phyloP scores from a whole-genome alignment of 2,797 vertebrate genomes.

The Otolemur crassicaudatus region DNA sequence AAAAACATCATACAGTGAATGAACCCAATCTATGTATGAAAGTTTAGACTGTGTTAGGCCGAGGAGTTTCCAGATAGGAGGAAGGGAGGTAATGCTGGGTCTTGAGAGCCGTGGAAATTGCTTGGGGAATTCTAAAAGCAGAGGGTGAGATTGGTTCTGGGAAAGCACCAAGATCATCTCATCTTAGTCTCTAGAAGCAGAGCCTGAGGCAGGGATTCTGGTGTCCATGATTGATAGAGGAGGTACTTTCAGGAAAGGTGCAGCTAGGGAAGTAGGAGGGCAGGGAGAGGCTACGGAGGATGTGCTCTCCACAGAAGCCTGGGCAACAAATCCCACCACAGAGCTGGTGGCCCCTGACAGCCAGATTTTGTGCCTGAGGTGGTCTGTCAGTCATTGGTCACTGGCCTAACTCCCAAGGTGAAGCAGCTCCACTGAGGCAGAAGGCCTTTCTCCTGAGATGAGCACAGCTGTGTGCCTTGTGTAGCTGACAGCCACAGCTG shows the following conservation, averaged over 20 bases:
- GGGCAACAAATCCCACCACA: background rate
- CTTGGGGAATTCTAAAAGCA: background rate
- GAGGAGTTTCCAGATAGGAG: background rate
- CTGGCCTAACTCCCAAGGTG: background rate
- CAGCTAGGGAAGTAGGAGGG: background rate
- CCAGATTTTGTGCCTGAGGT: background rate
- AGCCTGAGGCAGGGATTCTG: background rate
- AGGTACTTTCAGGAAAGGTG: background rate
- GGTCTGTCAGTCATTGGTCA: background rate
- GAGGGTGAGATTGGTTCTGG: background rate
- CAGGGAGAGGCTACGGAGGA: background rate
- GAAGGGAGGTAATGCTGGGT: background rate
- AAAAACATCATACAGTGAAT: slow-evolving; percentile 14
- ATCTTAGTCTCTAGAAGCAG: background rate
- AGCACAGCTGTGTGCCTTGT: background rate
- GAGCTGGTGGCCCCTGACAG: background rate
- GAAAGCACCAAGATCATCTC: background rate
- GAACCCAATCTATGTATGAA: background rate
- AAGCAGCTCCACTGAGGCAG: background rate
- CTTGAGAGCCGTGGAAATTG: background rate
- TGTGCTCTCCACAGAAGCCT: background rate
- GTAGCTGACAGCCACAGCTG: background rate
- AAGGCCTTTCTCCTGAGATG: background rate
- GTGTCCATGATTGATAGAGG: background rate
- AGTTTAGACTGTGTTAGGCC: background rate